Evolutionary conservation across 1,140 invertebrate species (phyloP).

Genomic region (Rhagoletis pomonella): DNA sequence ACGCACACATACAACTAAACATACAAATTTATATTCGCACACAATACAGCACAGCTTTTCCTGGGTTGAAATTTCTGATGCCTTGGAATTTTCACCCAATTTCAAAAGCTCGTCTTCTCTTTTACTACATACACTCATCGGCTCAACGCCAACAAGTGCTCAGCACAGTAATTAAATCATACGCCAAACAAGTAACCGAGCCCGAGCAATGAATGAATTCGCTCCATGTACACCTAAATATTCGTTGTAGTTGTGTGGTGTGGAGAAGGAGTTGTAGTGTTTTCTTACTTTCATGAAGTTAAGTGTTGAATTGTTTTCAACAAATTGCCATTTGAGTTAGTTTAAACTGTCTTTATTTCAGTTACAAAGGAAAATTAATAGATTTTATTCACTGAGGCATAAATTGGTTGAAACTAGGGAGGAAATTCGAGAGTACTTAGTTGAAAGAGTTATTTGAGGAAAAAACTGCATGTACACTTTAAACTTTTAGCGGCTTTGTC

Average conservation of each 20-base stretch:
- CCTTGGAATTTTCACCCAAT: constrained; percentile 28
- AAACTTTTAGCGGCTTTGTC: too few relatives aligned
- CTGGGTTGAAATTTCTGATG: background rate
- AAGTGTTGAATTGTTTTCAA: constrained; percentile 1
- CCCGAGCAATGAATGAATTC: constrained; percentile 2
- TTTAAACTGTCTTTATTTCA: background rate
- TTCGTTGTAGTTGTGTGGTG: background rate
- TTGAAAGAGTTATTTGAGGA: too few relatives aligned
- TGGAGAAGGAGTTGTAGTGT: background rate
- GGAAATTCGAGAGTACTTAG: background rate
- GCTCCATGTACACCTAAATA: background rate
- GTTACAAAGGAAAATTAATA: background rate
- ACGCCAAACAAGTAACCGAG: constrained; percentile 16
- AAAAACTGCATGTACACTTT: too few relatives aligned
- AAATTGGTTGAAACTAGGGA: background rate
- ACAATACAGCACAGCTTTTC: too few relatives aligned
- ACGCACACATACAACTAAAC: background rate
- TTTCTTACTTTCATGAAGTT: background rate
- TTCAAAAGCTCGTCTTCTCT: background rate
- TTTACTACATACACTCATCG: background rate
- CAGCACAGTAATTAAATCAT: constrained; percentile 36
- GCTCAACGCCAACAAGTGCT: background rate
- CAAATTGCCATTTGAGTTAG: constrained; percentile 9
- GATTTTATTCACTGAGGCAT: background rate
- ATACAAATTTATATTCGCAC: too few relatives aligned